Base-by-base conservation (phyloP, 2,797 vertebrate species). In the Aulostomus chinensis region DNA sequence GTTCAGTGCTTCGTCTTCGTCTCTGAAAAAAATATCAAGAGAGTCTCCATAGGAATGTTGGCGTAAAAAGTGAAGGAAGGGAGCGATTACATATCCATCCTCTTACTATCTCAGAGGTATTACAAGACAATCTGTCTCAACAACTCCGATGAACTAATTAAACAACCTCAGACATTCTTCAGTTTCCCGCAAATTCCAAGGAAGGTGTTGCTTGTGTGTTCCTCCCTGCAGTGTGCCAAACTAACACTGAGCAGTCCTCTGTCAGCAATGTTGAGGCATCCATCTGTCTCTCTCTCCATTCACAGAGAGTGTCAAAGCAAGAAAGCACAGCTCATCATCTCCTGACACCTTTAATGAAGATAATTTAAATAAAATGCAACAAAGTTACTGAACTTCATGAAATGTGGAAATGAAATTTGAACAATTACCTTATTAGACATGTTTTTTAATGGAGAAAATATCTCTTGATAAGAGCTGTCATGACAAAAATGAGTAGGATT, bases 191-290 rank as follows among this genome's bases (percentile, higher is more conserved):
- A 81, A 66, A 5, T 73, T 79, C 45, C 31, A 35, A 37, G 18
- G 18, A 73, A 84, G 68, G 85, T 85, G 83, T 84, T 75, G 80
- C 48, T 77, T 80, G 66, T 71, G 50, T 54, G 40, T 61, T 62
- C 35, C 18, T 50, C 38, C 55, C 65, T 11, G n/a, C 70, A 28
- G 49, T 22, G 60, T 9, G 57, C 60, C 52, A 67, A 72, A 38
- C 66, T 84, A 76, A 86, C 81, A 76, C 83, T 71, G 81, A 73
- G 74, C 64, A 39, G 32, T 74, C 63, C 73, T 41, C 62, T 68
- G 76, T 79, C 68, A 76, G 62, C 26, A 51, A 77, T 49, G 56
- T 32, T 60, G 68, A 72, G 48, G 58, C 65, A 62, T 86, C 83
- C 85, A 87, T 86, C 86, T 86, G 87, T 57, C 70, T 76, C 53